phyloP scores from a whole-genome alignment of 2,888 invertebrate species.

The Drosophila quinaria region DNA sequence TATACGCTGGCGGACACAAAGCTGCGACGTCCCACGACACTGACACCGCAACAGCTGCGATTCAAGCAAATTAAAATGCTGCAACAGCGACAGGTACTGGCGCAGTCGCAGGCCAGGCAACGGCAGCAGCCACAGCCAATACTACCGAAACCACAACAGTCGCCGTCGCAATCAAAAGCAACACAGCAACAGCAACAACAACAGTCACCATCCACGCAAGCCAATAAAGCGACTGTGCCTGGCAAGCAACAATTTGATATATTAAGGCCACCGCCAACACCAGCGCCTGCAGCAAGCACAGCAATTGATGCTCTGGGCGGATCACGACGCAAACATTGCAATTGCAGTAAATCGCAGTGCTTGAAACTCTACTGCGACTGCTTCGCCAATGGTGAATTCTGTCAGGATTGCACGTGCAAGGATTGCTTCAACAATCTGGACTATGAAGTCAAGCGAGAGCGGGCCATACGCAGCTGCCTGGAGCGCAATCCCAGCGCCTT shows the following conservation, averaged over 20 bases:
- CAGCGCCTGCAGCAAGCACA: constrained; percentile 8
- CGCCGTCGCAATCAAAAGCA: constrained; percentile 17
- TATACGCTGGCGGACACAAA: constrained; percentile 70
- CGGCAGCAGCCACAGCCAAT: constrained; percentile 61
- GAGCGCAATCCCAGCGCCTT: constrained; percentile 99
- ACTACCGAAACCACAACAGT: constrained; percentile 25
- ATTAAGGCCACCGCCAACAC: constrained; percentile 51
- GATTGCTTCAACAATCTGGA: constrained; percentile 98
- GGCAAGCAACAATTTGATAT: constrained; percentile 63
- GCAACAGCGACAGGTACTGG: constrained; percentile 54
- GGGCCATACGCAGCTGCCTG: constrained; percentile 96
- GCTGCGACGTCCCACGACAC: constrained; percentile 42
- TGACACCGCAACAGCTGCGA: constrained; percentile 51
- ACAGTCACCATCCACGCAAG: constrained; percentile 27
- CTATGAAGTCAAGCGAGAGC: constrained; percentile 96
- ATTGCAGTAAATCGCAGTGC: constrained; percentile 99
- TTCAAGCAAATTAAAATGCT: constrained; percentile 55
- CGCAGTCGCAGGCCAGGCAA: constrained; percentile 55
- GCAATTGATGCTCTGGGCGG: constrained; percentile 55
- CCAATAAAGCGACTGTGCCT: constrained; percentile 36
- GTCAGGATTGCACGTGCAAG: constrained; percentile 98
- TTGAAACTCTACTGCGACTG: constrained; percentile 99
- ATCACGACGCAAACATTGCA: constrained; percentile 95
- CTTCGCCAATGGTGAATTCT: constrained; percentile 99
- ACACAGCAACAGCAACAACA: constrained; percentile 24